Conservation (phyloP, 1,140 invertebrate species). For the Monochamus saltuarius region DNA sequence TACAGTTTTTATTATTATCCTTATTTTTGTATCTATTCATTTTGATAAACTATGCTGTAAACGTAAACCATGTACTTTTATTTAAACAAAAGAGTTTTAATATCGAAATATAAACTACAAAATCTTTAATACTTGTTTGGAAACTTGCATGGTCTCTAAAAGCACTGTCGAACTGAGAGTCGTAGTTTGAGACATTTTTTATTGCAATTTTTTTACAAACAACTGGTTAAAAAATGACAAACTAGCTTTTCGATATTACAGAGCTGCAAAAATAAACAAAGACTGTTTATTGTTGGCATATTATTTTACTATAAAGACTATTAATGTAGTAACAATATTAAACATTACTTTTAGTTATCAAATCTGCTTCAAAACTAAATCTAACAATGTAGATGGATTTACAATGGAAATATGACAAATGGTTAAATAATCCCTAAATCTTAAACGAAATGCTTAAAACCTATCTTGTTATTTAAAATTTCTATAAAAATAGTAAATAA, state of each 20-base stretch:
- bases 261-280: constrained; percentile 12
- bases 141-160: too few relatives aligned
- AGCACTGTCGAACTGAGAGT: too few relatives aligned
- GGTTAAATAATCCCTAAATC: neutral
- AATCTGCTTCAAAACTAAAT: constrained; percentile 14
- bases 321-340: constrained; percentile 36
- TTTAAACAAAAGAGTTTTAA: too few relatives aligned
- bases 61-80: too few relatives aligned
- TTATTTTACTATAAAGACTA: constrained; percentile 31
- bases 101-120: too few relatives aligned
- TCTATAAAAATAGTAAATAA: neutral
- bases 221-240: constrained; percentile 26
- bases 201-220: constrained; percentile 21
- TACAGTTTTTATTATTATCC: too few relatives aligned
- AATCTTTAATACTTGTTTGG: too few relatives aligned
- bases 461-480: constrained; percentile 1
- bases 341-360: constrained; percentile 26
- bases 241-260: constrained; percentile 18
- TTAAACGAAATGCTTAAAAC: neutral
- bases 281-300: constrained; percentile 9
- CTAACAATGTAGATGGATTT: constrained; percentile 9
- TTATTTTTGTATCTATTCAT: too few relatives aligned
- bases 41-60: too few relatives aligned
- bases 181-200: neutral
- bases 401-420: neutral